Base-by-base conservation (phyloP, 2,888 invertebrate species). In the Tinea pellionella region DNA sequence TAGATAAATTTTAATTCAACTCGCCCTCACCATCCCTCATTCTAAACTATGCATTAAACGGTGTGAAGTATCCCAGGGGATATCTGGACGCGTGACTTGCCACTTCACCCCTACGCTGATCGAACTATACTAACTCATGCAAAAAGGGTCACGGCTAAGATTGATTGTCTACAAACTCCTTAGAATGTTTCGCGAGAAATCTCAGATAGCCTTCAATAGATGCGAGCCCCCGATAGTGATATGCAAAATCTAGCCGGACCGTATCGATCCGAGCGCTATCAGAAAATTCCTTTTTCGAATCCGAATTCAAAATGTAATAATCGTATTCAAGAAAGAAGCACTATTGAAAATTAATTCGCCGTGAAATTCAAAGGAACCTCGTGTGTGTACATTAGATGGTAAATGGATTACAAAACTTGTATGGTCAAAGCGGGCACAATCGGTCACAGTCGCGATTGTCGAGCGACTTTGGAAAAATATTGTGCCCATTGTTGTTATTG, bases 101-200 rank as follows among this genome's bases (percentile, higher is more conserved):
- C 70, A 68, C 66, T 77, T 78, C 71, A 74, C 73, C 78, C 77
- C 77, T 73, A 72, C 42, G 53, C 2, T 29, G 51, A 9, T 59
- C 53, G 30, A 60, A 29, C 60, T 41, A 53, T 24, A 37, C 37
- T 15, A 24, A 53, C 59, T 65, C 74, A 77, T 78, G 77, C 77
- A 79, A 81, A 81, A 80, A 84, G 82, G 84, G 83, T 77, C 77
- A 73, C 71, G 69, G 43, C 37, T 68, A 77, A 84, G 84, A 85
- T 85, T 83, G 83, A 85, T 84, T 84, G 84, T 82, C 80, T 84
- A 78, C 74, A 71, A 29, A 74, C 70, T 65, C 64, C 64, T 73
- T 73, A 75, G 78, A 79, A 77, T 77, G 74, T 69, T 68, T 74
- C 69, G 67, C 53, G 24, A 18, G 18, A 53, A 53, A 53, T 53